These are phyloP conservation scores for Tiliacea citrago DNA, from an alignment of 2,888 invertebrate genomes.

Conservation along the genomic window DNA sequence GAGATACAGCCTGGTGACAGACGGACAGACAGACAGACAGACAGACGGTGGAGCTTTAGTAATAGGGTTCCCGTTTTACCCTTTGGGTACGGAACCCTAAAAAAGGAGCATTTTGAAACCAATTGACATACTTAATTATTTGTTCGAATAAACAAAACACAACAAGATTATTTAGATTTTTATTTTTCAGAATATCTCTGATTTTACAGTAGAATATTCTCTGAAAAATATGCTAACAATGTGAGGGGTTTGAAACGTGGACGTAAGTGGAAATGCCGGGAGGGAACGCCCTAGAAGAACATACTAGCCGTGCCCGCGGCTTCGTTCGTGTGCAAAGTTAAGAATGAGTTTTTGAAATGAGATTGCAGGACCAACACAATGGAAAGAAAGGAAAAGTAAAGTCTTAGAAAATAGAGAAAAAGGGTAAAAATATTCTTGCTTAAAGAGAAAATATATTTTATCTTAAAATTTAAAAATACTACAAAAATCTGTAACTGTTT, in stretches of 20 bases:
- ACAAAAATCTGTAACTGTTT: too few relatives aligned
- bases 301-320: slow-evolving; percentile 15
- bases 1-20: too few relatives aligned
- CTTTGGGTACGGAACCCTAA: too few relatives aligned
- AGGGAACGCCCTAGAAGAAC: slow-evolving; percentile 4
- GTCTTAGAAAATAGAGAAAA: neutral
- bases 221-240: slow-evolving; percentile 37
- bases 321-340: neutral
- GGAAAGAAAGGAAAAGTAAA: neutral
- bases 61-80: too few relatives aligned
- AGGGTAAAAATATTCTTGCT: neutral
- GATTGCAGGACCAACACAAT: slow-evolving; percentile 13
- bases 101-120: too few relatives aligned
- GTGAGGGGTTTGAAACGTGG: slow-evolving; percentile 11
- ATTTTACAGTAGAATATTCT: slow-evolving; percentile 18
- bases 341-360: slow-evolving; percentile 33
- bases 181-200: slow-evolving; percentile 7
- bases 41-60: too few relatives aligned
- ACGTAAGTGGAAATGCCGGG: slow-evolving; percentile 45
- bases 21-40: too few relatives aligned
- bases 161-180: neutral
- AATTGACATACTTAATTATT: too few relatives aligned
- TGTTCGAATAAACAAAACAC: neutral
- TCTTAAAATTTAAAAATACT: too few relatives aligned
- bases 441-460: neutral